These are phyloP conservation scores for Pelobates cultripes DNA, from an alignment of 2,797 vertebrate species.

Conservation along the genomic window DNA sequence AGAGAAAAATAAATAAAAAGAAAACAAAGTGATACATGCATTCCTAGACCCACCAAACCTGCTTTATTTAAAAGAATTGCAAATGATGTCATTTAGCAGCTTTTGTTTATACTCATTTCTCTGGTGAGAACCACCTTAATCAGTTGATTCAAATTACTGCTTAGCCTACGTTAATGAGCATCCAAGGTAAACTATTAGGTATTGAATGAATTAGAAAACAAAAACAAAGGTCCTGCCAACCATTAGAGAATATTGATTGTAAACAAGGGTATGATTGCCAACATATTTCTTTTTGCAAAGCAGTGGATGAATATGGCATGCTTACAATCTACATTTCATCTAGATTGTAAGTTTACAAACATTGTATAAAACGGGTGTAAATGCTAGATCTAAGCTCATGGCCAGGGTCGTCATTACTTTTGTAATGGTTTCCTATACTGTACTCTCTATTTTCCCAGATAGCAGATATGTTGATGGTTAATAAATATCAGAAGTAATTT, in stretches of 20 bases:
- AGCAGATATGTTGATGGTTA: too few relatives aligned
- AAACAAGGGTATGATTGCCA: neutral
- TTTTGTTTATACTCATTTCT: constrained; percentile 1
- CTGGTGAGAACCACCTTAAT: constrained; percentile 28
- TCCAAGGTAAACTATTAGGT: constrained; percentile 31
- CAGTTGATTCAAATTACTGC: constrained; percentile 23
- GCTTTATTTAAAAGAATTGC: constrained; percentile 20
- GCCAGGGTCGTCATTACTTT: too few relatives aligned
- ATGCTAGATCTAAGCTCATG: too few relatives aligned
- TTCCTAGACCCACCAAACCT: constrained; percentile 13
- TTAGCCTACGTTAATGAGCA: constrained; percentile 32
- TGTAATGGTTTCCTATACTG: too few relatives aligned
- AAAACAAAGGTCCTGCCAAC: constrained; percentile 29
- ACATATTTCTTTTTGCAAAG: too few relatives aligned
- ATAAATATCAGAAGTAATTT: too few relatives aligned
- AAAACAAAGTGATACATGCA: neutral
- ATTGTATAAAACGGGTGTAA: too few relatives aligned
- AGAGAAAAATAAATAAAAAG: constrained; percentile 8
- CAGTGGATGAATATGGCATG: too few relatives aligned
- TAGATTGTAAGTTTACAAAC: too few relatives aligned
- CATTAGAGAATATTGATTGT: neutral
- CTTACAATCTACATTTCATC: too few relatives aligned
- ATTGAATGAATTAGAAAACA: constrained; percentile 29
- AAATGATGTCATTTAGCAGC: constrained; percentile 20
- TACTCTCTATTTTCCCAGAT: too few relatives aligned